Conservation (phyloP, 2,888 invertebrate genomes). For the Morpho achilles region DNA sequence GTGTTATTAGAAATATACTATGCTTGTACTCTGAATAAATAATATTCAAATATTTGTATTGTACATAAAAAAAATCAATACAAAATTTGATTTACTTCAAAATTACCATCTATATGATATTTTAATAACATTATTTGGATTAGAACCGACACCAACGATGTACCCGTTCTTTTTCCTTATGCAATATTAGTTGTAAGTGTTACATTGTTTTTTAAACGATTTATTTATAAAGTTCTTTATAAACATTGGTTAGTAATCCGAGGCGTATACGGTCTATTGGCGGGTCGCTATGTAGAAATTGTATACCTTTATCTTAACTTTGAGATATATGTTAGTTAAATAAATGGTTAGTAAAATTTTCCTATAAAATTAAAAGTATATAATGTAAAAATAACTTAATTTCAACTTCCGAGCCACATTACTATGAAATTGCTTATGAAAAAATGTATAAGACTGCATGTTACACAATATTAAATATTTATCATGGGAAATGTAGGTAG, state of each 20-base stretch:
- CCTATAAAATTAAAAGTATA: slow-evolving; percentile 8
- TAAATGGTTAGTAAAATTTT: slow-evolving; percentile 22
- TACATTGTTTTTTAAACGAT: slow-evolving; percentile 72
- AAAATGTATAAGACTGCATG: slow-evolving; percentile 29
- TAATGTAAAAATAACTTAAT: slow-evolving; percentile 13
- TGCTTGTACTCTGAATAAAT: slow-evolving; percentile 23
- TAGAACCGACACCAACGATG: slow-evolving; percentile 26
- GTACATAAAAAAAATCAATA: slow-evolving; percentile 21
- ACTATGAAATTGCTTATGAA: slow-evolving; percentile 24
- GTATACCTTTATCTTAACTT: slow-evolving; percentile 4
- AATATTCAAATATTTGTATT: slow-evolving; percentile 18
- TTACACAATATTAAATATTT: slow-evolving; percentile 29
- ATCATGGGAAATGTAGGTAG: slow-evolving; percentile 23
- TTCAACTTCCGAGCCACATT: slow-evolving; percentile 32
- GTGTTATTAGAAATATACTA: slow-evolving; percentile 10
- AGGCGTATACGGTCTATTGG: slow-evolving; percentile 39
- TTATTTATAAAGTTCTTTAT: slow-evolving; percentile 60
- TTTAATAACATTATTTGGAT: slow-evolving; percentile 17
- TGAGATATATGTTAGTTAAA: slow-evolving; percentile 14
- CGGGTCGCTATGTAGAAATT: slow-evolving; percentile 25
- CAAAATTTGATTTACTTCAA: slow-evolving; percentile 21
- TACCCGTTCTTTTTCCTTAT: slow-evolving; percentile 68
- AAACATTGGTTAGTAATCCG: slow-evolving; percentile 53
- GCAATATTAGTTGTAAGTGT: slow-evolving; percentile 79
- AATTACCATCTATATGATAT: slow-evolving; percentile 15